Base-by-base conservation (phyloP, 2,888 invertebrate species). In the Tenthredo mesomela region DNA sequence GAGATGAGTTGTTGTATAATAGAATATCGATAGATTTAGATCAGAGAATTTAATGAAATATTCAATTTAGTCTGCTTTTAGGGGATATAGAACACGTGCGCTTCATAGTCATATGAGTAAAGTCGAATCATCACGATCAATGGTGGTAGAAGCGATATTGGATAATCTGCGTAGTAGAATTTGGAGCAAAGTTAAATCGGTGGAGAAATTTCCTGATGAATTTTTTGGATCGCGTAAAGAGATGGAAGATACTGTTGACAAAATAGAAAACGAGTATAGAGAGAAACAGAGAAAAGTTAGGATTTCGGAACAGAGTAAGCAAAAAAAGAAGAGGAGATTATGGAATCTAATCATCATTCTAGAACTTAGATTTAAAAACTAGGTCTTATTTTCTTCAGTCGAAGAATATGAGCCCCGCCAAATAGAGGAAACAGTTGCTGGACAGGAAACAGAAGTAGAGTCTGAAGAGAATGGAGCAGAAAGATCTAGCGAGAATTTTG, bases 101-200 rank as follows among this genome's bases (percentile, higher is more conserved):
- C 43, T 25, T 70, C 18, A 47, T 21, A 5, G 18, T n/a, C 2
- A 54, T 7, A 3, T 21, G 18, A 54, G 29, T 50, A 54, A 54
- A 5, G 67, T 67, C 29, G 33, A 67, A 33, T 87, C 88, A 0
- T 85, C 87, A 18, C 87, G 85, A 82, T 87, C 89, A 15, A 84
- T 89, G 85, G 87, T 89, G 9, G 88, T 87, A 6, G 87, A 88
- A 77, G 89, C 88, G 40, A 87, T 90, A 82, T 40, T 89, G 29
- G 89, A 90, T 40, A 88, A 84, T 85, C 82, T 91, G 84, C 87
- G 87, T 25, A 87, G 87, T 43, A 89, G 82, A 84, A 86, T 91
- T 37, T 89, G 89, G 70, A 86, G 89, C 21, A 88, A 83, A 75
- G 87, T 90, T 67, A 71, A 86, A 40, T 88, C 87, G 9, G 86